Conservation (phyloP, 2,888 invertebrate species). For the Cantharis rustica region DNA sequence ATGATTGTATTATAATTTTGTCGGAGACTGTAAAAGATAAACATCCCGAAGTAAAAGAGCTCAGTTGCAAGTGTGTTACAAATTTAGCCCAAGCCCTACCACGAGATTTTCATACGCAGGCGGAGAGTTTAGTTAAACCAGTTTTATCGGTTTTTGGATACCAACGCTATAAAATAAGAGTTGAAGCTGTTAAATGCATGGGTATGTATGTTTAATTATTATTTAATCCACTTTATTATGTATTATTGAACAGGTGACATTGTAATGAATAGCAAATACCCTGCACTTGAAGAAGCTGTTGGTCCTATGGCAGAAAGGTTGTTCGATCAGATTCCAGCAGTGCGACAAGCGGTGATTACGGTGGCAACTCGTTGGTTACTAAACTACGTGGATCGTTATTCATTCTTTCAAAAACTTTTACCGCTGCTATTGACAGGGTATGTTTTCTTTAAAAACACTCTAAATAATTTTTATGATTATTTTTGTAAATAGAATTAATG, state of each 20-base stretch:
- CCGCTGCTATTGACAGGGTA: slow-evolving; percentile 84
- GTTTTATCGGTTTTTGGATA: slow-evolving; percentile 75
- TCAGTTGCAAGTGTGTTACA: slow-evolving; percentile 74
- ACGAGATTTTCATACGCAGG: slow-evolving; percentile 74
- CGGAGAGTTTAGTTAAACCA: slow-evolving; percentile 75
- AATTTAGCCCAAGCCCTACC: slow-evolving; percentile 67
- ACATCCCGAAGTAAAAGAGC: slow-evolving; percentile 79
- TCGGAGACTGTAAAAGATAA: slow-evolving; percentile 75
- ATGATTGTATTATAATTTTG: slow-evolving; percentile 76
- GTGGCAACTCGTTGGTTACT: slow-evolving; percentile 81
- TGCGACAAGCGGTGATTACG: slow-evolving; percentile 76
- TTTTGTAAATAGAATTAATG: slow-evolving; percentile 65
- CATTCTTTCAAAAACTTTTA: slow-evolving; percentile 84
- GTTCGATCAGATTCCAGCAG: slow-evolving; percentile 82
- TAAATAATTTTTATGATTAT: background rate
- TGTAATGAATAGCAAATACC: slow-evolving; percentile 62
- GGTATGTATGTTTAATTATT: slow-evolving; percentile 55
- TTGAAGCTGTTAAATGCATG: slow-evolving; percentile 74
- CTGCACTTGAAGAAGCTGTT: slow-evolving; percentile 65
- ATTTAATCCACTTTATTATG: background rate
- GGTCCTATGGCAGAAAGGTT: slow-evolving; percentile 84
- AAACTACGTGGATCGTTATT: slow-evolving; percentile 82
- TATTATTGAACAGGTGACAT: slow-evolving; percentile 57
- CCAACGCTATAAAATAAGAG: slow-evolving; percentile 81
- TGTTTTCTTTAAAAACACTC: slow-evolving; percentile 5